These are phyloP conservation scores for Dryas iulia DNA, from an alignment of 1,140 invertebrate species.

Conservation along the genomic window DNA sequence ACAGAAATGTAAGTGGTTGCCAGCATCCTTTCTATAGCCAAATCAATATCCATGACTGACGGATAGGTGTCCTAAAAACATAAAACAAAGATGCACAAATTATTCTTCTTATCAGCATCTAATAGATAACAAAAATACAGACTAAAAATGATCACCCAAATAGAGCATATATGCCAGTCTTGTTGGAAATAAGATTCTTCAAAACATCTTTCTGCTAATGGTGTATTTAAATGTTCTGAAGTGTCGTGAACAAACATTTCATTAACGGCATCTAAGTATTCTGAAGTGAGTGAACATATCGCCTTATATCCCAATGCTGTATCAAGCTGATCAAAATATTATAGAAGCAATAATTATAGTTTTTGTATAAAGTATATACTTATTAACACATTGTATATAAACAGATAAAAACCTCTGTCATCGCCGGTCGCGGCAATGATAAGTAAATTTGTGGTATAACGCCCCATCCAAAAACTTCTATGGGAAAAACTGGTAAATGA, in stretches of 20 bases:
- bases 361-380: not conserved
- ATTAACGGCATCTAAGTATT: constrained; percentile 56
- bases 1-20: constrained; percentile 53
- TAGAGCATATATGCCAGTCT: constrained; percentile 67
- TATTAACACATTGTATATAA: not conserved
- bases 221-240: constrained; percentile 57
- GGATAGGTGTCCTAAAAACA: constrained; percentile 61
- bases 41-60: constrained; percentile 64
- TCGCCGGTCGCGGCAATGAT: constrained; percentile 47
- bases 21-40: constrained; percentile 64
- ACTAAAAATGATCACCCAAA: constrained; percentile 45
- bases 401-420: constrained; percentile 44
- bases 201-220: constrained; percentile 58
- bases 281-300: constrained; percentile 53
- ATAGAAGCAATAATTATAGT: not conserved
- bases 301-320: constrained; percentile 55
- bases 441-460: constrained; percentile 70
- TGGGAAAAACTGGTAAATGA: constrained; percentile 59
- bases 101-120: not conserved
- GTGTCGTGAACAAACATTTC: constrained; percentile 48
- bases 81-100: not conserved
- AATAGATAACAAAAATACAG: not conserved
- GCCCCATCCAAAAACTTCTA: constrained; percentile 71
- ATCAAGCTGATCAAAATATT: constrained; percentile 37
- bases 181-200: constrained; percentile 56